These are phyloP conservation scores for Mythimna albipuncta DNA, from an alignment of 2,888 invertebrate species.

Conservation along the genomic window DNA sequence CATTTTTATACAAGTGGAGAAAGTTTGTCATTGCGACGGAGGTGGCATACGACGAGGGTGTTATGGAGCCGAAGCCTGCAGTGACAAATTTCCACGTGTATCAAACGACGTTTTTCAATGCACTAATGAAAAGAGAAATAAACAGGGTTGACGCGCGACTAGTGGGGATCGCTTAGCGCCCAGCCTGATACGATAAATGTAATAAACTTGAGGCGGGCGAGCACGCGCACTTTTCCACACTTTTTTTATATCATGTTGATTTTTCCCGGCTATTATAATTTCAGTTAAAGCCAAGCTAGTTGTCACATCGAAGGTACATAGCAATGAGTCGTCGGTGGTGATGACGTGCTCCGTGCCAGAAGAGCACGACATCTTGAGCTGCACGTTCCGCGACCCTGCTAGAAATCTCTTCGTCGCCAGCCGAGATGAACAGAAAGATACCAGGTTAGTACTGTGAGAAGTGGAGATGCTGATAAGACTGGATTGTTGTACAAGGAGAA, in stretches of 20 bases:
- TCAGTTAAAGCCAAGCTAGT: constrained; percentile 67
- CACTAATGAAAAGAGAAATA: no score
- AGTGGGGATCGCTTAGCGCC: no score
- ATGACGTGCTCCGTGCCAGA: constrained; percentile 75
- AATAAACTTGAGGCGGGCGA: no score
- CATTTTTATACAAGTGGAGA: no score
- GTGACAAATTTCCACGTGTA: no score
- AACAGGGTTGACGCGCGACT: no score
- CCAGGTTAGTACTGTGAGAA: constrained; percentile 61
- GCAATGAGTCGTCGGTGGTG: constrained; percentile 63
- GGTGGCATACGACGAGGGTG: no score
- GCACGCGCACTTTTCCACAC: no score
- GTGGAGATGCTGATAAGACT: neutral
- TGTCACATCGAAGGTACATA: constrained; percentile 70
- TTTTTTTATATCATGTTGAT: neutral
- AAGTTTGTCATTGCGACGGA: no score
- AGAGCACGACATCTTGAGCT: constrained; percentile 64
- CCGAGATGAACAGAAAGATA: constrained; percentile 72
- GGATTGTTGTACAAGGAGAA: neutral
- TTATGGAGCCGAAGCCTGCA: no score
- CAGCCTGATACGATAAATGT: no score
- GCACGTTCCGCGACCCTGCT: constrained; percentile 80
- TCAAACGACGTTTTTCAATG: no score
- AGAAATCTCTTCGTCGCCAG: constrained; percentile 75
- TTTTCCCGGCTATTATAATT: constrained; percentile 8